Base-by-base conservation (phyloP, 2,888 invertebrate species). In the Platypus cylindrus region DNA sequence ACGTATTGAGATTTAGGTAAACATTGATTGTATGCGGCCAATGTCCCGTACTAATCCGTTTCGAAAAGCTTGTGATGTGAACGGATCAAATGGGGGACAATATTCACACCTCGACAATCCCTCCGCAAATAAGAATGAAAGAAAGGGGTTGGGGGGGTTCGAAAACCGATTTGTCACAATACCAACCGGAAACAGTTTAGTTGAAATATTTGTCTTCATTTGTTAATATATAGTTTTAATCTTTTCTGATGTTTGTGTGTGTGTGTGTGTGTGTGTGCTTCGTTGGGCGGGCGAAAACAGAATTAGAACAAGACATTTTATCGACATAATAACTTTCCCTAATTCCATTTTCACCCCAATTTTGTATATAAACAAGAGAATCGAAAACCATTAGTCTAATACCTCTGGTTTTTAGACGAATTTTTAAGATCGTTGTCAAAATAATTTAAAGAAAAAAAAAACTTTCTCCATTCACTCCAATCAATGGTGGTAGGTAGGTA, bases 11-110 rank as follows among this genome's bases (percentile, higher is more conserved):
- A 48, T 51, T 58, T 57, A 58, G 55, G 59, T 59, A 59, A 61
- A 61, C 60, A 61, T 40, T 54, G 51, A 57, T 61, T 61, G 56
- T 61, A 48, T 47, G 46, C 45, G 50, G 51, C 53, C 56, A 56
- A 56, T 54, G 57, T 52, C 48, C 53, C 52, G 57, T 54, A 44
- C 45, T 46, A 59, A 61, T 59, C 56, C 58, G n/a, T n/a, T n/a
- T n/a, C n/a, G n/a, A n/a, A n/a, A n/a, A n/a, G n/a, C n/a, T n/a
- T n/a, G n/a, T n/a, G n/a, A n/a, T n/a, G 52, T 54, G 49, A 47
- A 47, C 46, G 56, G 57, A 57, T 57, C 53, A 58, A n/a, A n/a
- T n/a, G n/a, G n/a, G 52, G 46, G 50, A 39, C 48, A 48, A 48
- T 49, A 49, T 58, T 58, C 58, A 53, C 57, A 58, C 59, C 56